A percentile compares a stretch with the other conserved stretches of the same genome.
phyloP scores from a whole-genome alignment of 2,888 invertebrate genomes.

The Eristalis intricaria region DNA sequence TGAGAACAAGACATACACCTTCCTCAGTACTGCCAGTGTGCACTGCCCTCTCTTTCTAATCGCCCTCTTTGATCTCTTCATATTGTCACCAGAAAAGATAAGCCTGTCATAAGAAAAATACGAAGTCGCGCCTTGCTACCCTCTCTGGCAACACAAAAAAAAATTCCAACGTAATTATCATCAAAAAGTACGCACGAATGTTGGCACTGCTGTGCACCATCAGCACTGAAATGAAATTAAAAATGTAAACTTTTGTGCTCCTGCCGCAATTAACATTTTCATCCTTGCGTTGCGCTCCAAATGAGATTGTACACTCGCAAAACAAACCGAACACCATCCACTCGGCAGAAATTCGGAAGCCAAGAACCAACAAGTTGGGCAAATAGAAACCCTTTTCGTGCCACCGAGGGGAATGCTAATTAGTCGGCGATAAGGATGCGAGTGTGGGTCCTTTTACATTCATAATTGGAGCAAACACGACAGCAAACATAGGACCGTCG shows the following conservation, averaged over 20 bases:
- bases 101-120: no score
- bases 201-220: not conserved
- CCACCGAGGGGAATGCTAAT: constrained; percentile 54
- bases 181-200: not conserved
- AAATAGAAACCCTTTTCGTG: constrained; percentile 53
- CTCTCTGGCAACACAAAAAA: not conserved
- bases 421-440: constrained; percentile 36
- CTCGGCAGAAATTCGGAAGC: constrained; percentile 5
- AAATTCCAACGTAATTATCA: not conserved
- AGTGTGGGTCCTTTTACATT: constrained; percentile 50
- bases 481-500: constrained; percentile 22
- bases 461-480: constrained; percentile 50
- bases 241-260: not conserved
- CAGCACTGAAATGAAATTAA: not conserved
- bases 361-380: constrained; percentile 49
- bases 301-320: not conserved
- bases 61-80: no score
- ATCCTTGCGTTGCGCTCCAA: not conserved
- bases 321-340: not conserved
- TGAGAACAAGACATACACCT: no score
- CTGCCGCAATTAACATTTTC: not conserved
- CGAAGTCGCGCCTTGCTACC: not conserved
- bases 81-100: no score
- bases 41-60: no score
- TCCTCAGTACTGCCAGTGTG: no score